phyloP scores from a whole-genome alignment of 2,113 vertebrate genomes.

The Polypterus senegalus region DNA sequence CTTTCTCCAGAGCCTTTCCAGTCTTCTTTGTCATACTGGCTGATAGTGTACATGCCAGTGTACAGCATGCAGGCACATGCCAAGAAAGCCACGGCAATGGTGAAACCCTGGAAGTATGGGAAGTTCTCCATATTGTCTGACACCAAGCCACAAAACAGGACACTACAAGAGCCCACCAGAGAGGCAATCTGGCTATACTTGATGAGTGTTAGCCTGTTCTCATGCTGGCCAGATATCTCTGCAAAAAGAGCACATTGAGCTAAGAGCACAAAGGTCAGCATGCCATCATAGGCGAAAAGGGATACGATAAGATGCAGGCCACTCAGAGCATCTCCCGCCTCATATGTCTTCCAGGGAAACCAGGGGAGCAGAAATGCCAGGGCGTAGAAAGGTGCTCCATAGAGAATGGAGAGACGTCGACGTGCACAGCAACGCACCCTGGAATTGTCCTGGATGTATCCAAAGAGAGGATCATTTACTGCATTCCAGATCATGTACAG shows the following conservation, averaged over 20 bases:
- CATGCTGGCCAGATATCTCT: conserved; percentile 57
- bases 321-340: conserved; percentile 64
- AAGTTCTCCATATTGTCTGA: conserved; percentile 74
- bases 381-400: conserved; percentile 56
- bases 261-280: conserved; percentile 68
- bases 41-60: conserved; percentile 50
- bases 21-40: conserved; percentile 42
- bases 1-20: neutral
- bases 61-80: conserved; percentile 66
- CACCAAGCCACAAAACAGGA: conserved; percentile 68
- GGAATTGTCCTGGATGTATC: conserved; percentile 71
- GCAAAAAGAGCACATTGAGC: conserved; percentile 70
- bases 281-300: conserved; percentile 61
- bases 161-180: conserved; percentile 56
- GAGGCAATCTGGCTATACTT: conserved; percentile 69
- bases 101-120: conserved; percentile 50
- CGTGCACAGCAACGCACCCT: conserved; percentile 43
- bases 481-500: conserved; percentile 83
- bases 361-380: conserved; percentile 76
- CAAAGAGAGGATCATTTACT: conserved; percentile 71
- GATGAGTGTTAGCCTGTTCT: conserved; percentile 54
- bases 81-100: conserved; percentile 41
- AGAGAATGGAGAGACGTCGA: conserved; percentile 55
- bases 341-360: conserved; percentile 75
- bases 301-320: conserved; percentile 64